Base-by-base conservation (phyloP, 35 echinoderm and acorn worm genomes). In the Strongylocentrotus purpuratus region DNA sequence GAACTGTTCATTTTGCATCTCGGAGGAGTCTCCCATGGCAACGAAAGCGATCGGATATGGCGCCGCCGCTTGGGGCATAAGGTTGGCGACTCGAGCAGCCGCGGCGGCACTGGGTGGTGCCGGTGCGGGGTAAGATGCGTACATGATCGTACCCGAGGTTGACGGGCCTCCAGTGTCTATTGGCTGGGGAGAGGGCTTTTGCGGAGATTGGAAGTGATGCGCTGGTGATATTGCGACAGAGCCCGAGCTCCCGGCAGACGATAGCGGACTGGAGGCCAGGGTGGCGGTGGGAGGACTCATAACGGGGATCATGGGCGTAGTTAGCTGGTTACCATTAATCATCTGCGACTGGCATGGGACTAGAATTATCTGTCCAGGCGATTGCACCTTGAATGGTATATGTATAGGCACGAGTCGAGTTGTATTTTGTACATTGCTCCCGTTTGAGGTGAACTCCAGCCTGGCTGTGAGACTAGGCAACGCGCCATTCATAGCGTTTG, bases 301-400 rank as follows among this genome's bases (percentile, higher is more conserved):
- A 33, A 65, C 52, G 50, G 52, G 87, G 10, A 95, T 32, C 11
- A 85, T 35, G 12, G 95, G 95, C 52, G 95, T 35, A 45, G 87
- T 59, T 41, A 88, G 33, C 95, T 95, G 95, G 65, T 31, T 48
- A 33, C 87, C 87, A 90, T 70, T 91, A n/a, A 59, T 92, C 95
- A 33, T 91, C 22, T 46, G 95, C 33, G 48, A 95, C 35, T 46
- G 95, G 33, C 18, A 95, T 33, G 50, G 88, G 88, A 95, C 87
- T 35, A 45, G 95, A 48, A 61, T 58, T 32, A 58, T 52, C 86
- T 46, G 87, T 20, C 48, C 91, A 14, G 86, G 87, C 11, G 90
- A 58, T 91, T 95, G 88, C 87, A 95, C 87, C 59, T 88, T 88
- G 22, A 95, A 50, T 95, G 95, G 55, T 15, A 92, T 90, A 88